Conservation (phyloP, 2,888 invertebrate genomes). For the Oscheius onirici region DNA sequence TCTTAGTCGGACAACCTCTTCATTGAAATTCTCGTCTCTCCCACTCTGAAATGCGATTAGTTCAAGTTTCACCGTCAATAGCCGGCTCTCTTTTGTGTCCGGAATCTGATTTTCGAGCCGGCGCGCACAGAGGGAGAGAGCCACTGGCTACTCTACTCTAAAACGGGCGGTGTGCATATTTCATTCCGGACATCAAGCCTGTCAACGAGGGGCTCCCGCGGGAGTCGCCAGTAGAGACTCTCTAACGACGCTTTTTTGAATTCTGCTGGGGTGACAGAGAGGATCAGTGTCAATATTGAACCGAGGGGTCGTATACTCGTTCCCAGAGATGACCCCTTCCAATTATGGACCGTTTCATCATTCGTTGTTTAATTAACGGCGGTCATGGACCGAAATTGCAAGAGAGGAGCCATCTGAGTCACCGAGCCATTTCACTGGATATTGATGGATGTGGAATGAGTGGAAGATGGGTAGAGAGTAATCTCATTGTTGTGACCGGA, state of each 20-base stretch:
- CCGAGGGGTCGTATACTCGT: neutral
- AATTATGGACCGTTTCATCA: slow-evolving; percentile 29
- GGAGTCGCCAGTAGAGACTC: slow-evolving; percentile 20
- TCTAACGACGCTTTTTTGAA: slow-evolving; percentile 24
- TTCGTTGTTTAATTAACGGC: slow-evolving; percentile 30
- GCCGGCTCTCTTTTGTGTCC: slow-evolving; percentile 7
- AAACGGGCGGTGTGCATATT: slow-evolving; percentile 19
- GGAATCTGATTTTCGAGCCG: slow-evolving; percentile 13
- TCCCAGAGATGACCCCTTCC: neutral
- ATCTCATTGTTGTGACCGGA: too few species aligned
- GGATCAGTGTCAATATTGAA: neutral
- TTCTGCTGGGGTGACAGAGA: neutral
- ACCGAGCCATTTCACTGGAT: slow-evolving; percentile 12
- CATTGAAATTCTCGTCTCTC: slow-evolving; percentile 20
- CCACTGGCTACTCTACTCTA: neutral
- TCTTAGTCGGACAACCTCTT: neutral
- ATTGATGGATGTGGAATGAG: slow-evolving; percentile 11
- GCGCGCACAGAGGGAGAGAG: too few species aligned
- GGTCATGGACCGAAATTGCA: slow-evolving; percentile 19
- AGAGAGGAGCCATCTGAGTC: slow-evolving; percentile 29
- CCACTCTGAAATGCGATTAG: slow-evolving; percentile 18
- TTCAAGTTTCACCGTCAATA: slow-evolving; percentile 24
- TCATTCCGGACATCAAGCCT: slow-evolving; percentile 28
- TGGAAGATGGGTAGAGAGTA: too few species aligned
- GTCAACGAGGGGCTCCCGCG: slow-evolving; percentile 23